Evolutionary conservation across 2,888 invertebrate genomes (phyloP).

Genomic region (Melitaea athalia): DNA sequence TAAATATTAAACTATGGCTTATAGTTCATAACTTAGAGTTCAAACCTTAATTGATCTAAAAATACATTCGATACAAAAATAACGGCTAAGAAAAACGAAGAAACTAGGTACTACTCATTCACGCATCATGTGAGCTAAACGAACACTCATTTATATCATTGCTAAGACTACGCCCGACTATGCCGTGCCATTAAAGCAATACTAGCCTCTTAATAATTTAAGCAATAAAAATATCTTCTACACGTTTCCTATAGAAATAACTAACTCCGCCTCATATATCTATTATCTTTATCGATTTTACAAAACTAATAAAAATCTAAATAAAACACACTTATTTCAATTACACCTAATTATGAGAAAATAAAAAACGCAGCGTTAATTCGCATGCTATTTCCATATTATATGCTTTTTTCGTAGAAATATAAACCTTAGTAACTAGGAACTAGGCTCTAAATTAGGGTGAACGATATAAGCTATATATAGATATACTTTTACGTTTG

Average conservation of each 20-base stretch:
- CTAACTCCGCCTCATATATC: not conserved
- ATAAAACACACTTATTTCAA: not conserved
- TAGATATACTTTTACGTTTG: conserved; percentile 1
- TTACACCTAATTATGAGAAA: conserved; percentile 11
- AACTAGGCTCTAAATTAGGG: not conserved
- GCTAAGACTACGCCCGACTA: too few species aligned
- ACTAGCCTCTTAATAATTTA: not conserved
- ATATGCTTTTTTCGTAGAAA: not conserved
- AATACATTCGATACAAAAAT: too few species aligned
- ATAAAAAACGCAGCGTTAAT: conserved; percentile 5
- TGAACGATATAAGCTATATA: not conserved
- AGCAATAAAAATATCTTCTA: not conserved
- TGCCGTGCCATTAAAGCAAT: too few species aligned
- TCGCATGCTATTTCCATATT: conserved; percentile 3
- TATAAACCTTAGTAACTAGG: not conserved
- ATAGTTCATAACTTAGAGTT: too few species aligned
- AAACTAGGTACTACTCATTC: too few species aligned
- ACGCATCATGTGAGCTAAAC: too few species aligned
- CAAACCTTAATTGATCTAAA: too few species aligned
- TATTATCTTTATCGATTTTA: conserved; percentile 5
- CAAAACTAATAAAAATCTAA: not conserved
- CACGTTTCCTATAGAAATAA: not conserved
- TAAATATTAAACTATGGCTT: too few species aligned
- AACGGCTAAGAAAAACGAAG: too few species aligned
- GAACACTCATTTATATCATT: too few species aligned